These are phyloP conservation scores for Ctenicera cuprea DNA, from an alignment of 2,888 invertebrate species.

Conservation along the genomic window DNA sequence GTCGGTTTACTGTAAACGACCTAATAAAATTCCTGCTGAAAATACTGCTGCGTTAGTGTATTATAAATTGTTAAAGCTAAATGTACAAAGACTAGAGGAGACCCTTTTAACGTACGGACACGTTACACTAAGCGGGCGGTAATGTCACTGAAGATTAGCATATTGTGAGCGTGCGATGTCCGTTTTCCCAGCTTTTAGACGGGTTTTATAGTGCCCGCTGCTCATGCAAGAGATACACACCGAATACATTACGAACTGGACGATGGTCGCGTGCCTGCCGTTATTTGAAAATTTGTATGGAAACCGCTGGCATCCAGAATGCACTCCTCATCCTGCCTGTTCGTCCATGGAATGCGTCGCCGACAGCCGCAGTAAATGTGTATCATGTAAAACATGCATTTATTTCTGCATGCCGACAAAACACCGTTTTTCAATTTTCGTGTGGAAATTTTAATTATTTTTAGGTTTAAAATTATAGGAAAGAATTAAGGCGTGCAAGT, in stretches of 20 bases:
- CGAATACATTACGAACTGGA: conserved; percentile 46
- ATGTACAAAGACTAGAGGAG: conserved; percentile 46
- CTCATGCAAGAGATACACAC: conserved; percentile 51
- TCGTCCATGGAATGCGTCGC: conserved; percentile 13
- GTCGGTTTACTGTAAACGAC: conserved; percentile 42
- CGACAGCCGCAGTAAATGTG: conserved; percentile 23
- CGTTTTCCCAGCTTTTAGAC: conserved; percentile 53
- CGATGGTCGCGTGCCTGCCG: conserved; percentile 47
- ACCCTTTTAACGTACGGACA: conserved; percentile 52
- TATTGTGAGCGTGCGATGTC: conserved; percentile 54
- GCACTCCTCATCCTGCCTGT: conserved; percentile 5
- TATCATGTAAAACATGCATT: conserved; percentile 23
- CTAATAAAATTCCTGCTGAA: conserved; percentile 46
- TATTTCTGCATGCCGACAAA: background rate
- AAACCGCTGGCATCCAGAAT: conserved; percentile 26
- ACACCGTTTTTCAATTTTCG: background rate
- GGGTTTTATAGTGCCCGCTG: conserved; percentile 54
- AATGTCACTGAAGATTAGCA: conserved; percentile 54
- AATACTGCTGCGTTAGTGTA: conserved; percentile 51
- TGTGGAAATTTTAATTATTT: background rate
- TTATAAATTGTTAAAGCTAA: conserved; percentile 51
- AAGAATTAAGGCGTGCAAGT: no score
- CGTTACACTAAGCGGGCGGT: conserved; percentile 54
- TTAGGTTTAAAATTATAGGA: background rate
- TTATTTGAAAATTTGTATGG: conserved; percentile 47